Evolutionary conservation across 2,797 vertebrate genomes (phyloP).

Genomic region (Poecilia gillii): DNA sequence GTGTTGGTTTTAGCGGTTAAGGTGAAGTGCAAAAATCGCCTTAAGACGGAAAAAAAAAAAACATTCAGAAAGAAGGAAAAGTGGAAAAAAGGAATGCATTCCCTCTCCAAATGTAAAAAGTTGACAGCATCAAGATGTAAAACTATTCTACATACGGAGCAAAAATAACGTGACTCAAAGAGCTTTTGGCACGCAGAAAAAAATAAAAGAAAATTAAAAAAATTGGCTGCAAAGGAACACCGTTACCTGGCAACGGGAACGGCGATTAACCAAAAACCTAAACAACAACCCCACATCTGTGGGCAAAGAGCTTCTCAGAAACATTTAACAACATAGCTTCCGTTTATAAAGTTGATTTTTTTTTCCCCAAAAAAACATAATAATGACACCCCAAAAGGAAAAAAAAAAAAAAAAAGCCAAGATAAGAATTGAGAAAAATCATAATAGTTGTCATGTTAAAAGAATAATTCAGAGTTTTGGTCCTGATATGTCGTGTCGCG

Average conservation of each 20-base stretch:
- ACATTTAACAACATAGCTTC: conserved; percentile 13
- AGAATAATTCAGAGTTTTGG: conserved; percentile 54
- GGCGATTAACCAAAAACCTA: conserved; percentile 45
- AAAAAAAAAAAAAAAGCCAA: conserved; percentile 13
- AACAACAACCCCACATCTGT: conserved; percentile 17
- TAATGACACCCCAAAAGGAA: conserved; percentile 14
- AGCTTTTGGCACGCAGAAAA: conserved; percentile 66
- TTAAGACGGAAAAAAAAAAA: conserved; percentile 40
- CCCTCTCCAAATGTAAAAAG: conserved; percentile 13
- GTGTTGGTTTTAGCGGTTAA: conserved; percentile 44
- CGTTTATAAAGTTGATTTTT: conserved; percentile 2
- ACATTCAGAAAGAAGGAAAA: not conserved
- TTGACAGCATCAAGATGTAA: not conserved
- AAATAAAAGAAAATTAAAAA: conserved; percentile 1
- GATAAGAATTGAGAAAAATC: conserved; percentile 41
- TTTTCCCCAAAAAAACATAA: conserved; percentile 4
- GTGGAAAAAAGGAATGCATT: not conserved
- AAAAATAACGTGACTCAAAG: conserved; percentile 20
- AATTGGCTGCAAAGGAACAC: conserved; percentile 29
- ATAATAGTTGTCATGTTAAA: conserved; percentile 30
- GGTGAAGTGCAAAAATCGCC: conserved; percentile 51
- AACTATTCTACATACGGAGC: conserved; percentile 1
- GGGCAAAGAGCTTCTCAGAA: conserved; percentile 17
- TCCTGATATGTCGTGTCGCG: conserved; percentile 55
- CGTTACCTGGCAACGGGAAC: conserved; percentile 65